phyloP scores from a whole-genome alignment of 2,113 vertebrate species.

The Origma solitaria region DNA sequence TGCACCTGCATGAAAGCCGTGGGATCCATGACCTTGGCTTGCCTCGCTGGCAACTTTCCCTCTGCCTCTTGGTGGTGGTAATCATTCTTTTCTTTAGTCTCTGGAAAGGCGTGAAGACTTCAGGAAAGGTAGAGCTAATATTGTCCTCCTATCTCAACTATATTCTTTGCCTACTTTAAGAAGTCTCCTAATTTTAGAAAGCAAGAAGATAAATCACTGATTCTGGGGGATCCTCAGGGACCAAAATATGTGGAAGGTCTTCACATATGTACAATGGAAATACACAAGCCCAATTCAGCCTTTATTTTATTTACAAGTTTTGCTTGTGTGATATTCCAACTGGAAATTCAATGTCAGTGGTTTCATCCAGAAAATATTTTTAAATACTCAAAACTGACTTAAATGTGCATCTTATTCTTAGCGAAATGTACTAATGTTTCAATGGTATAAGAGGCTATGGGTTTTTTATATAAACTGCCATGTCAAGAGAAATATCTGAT shows the following conservation, averaged over 20 bases:
- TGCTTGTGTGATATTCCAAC: neutral
- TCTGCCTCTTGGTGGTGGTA: conserved; percentile 89
- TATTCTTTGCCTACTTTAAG: neutral
- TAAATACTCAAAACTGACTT: neutral
- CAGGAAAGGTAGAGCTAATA: conserved; percentile 87
- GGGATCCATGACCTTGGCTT: conserved; percentile 89
- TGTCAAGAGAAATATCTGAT: neutral
- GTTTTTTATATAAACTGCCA: neutral
- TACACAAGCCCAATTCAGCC: neutral
- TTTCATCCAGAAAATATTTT: neutral
- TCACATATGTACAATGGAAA: neutral
- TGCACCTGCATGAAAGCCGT: conserved; percentile 87
- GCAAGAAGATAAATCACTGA: neutral
- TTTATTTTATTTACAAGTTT: neutral
- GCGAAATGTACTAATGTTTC: neutral
- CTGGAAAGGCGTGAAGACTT: conserved; percentile 98
- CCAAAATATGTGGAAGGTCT: neutral
- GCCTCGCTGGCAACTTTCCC: conserved; percentile 87
- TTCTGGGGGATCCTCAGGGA: neutral
- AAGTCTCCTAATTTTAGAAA: neutral
- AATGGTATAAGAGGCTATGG: neutral
- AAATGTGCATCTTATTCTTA: neutral
- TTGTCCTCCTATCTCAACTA: neutral
- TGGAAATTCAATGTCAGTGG: neutral
- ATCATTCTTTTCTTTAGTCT: conserved; percentile 94